Conservation (phyloP, 2,888 invertebrate genomes). For the Idaea aversata region DNA sequence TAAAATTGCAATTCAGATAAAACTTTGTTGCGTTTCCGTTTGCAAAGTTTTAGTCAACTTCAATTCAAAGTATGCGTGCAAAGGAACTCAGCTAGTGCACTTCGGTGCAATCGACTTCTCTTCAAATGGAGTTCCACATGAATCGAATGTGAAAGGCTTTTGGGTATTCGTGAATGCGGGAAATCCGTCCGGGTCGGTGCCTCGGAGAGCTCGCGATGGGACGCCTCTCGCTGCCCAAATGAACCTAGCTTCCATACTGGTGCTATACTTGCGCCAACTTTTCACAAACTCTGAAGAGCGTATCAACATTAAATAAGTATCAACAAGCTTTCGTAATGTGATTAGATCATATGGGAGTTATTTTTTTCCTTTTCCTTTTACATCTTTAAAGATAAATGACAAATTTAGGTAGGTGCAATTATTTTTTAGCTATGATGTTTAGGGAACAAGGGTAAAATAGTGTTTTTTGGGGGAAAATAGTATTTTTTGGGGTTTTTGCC, state of each 20-base stretch:
- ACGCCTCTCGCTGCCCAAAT: slow-evolving; percentile 20
- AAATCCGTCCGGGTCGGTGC: slow-evolving; percentile 31
- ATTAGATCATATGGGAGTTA: slow-evolving; percentile 24
- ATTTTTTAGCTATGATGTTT: too few relatives aligned
- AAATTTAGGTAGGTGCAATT: too few relatives aligned
- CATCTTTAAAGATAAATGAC: neutral
- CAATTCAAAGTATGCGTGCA: slow-evolving; percentile 48
- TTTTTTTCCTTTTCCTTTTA: neutral
- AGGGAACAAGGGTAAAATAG: too few relatives aligned
- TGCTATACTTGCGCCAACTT: slow-evolving; percentile 17
- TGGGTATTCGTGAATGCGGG: slow-evolving; percentile 54
- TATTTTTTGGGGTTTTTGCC: too few relatives aligned
- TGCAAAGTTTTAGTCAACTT: slow-evolving; percentile 52
- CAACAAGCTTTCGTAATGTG: slow-evolving; percentile 21
- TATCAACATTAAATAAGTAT: slow-evolving; percentile 22
- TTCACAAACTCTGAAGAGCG: slow-evolving; percentile 22
- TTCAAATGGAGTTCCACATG: slow-evolving; percentile 48
- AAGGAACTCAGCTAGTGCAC: slow-evolving; percentile 52
- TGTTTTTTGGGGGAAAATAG: too few relatives aligned
- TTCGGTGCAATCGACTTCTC: slow-evolving; percentile 55
- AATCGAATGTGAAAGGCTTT: slow-evolving; percentile 54
- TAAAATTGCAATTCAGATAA: slow-evolving; percentile 45
- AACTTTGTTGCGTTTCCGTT: slow-evolving; percentile 39
- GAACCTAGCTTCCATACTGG: slow-evolving; percentile 17
- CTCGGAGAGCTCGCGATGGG: neutral